Conservation (phyloP, 2,888 invertebrate species). For the Galerucella calmariensis region DNA sequence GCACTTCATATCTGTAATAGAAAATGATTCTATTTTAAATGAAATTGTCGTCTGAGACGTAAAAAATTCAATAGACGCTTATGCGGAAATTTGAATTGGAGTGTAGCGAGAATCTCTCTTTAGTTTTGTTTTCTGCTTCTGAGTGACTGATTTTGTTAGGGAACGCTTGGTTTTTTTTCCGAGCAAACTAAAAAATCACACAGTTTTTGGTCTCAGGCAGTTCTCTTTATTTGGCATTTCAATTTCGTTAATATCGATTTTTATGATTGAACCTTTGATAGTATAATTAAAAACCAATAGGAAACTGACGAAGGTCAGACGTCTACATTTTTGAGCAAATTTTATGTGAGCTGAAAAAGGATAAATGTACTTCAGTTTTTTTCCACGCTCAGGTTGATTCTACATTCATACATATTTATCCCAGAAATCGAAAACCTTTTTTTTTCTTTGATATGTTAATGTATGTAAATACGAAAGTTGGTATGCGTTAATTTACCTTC, state of each 20-base stretch:
- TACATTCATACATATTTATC: conserved; percentile 4
- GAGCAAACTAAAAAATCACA: too few species aligned
- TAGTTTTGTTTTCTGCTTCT: too few species aligned
- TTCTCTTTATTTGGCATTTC: not conserved
- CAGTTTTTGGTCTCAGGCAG: not conserved
- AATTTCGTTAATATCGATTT: not conserved
- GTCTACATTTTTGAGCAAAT: not conserved
- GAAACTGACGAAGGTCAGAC: not conserved
- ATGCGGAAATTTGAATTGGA: too few species aligned
- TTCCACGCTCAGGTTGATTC: not conserved
- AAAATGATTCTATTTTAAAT: too few species aligned
- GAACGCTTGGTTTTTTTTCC: too few species aligned
- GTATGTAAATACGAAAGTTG: not conserved
- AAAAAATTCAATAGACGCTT: too few species aligned
- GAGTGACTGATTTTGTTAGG: too few species aligned
- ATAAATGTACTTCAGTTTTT: not conserved
- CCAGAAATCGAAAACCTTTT: not conserved
- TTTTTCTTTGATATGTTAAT: conserved; percentile 5
- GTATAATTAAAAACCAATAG: not conserved
- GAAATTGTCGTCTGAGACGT: too few species aligned
- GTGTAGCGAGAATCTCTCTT: too few species aligned
- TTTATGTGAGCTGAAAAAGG: not conserved
- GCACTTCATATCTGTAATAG: too few species aligned
- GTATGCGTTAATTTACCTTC: not conserved
- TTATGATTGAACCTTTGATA: not conserved